phyloP scores from a whole-genome alignment of 35 echinoderm and acorn worm genomes.

The Heliocidaris tuberculata region DNA sequence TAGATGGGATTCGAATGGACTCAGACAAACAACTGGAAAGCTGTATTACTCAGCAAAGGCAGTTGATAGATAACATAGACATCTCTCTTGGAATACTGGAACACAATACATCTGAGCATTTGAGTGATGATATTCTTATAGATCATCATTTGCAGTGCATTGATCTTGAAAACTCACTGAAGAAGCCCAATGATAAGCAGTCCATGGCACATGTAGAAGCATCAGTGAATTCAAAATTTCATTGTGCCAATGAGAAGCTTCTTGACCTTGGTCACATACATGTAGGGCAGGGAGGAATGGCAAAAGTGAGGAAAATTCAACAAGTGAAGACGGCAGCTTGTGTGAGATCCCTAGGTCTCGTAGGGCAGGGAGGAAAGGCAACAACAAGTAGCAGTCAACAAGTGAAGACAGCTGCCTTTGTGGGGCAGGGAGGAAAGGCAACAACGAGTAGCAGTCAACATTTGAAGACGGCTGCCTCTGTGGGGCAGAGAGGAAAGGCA shows the following conservation, averaged over 20 bases:
- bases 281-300: neutral
- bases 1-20: neutral
- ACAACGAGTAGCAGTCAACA: too few species aligned
- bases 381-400: too few species aligned
- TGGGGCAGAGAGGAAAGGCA: neutral
- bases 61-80: neutral
- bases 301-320: neutral
- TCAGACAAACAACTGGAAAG: neutral
- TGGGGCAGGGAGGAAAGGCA: too few species aligned
- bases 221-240: neutral
- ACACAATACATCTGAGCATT: neutral
- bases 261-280: neutral
- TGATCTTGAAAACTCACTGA: neutral
- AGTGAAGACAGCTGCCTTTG: too few species aligned
- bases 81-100: neutral
- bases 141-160: neutral
- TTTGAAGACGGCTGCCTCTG: too few species aligned
- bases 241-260: neutral
- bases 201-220: neutral
- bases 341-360: neutral
- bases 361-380: neutral
- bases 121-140: neutral
- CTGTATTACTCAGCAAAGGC: neutral
- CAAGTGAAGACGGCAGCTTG: neutral
- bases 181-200: neutral